These are phyloP conservation scores for Papilio polyxenes DNA, from an alignment of 1,140 invertebrate genomes.

Conservation along the genomic window DNA sequence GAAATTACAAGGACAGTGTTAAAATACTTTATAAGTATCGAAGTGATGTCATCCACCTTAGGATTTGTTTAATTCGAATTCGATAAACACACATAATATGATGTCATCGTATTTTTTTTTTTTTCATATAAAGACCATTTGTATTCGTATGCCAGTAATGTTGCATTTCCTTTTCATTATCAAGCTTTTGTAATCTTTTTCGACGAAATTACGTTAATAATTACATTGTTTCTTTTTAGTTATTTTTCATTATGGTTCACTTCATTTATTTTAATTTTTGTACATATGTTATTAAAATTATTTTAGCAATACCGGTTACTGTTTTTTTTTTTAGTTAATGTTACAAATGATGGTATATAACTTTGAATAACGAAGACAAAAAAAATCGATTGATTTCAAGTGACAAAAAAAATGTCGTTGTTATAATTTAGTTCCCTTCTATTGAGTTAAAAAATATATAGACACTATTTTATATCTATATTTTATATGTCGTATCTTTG, in stretches of 20 bases:
- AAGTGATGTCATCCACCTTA: slow-evolving; percentile 20
- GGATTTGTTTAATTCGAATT: slow-evolving; percentile 18
- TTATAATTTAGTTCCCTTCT: no score
- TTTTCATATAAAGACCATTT: slow-evolving; percentile 1
- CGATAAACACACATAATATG: slow-evolving; percentile 19
- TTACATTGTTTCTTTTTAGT: not conserved
- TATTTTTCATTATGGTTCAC: not conserved
- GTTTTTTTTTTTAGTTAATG: no score
- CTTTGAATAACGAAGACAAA: no score
- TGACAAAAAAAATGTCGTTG: no score
- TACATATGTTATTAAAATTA: not conserved
- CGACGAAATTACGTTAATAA: not conserved
- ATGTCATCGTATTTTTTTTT: slow-evolving; percentile 7
- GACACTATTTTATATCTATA: no score
- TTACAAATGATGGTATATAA: no score
- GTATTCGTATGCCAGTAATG: slow-evolving; percentile 17
- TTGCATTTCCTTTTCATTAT: slow-evolving; percentile 8
- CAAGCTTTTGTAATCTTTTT: not conserved
- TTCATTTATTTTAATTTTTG: not conserved
- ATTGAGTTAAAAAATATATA: no score
- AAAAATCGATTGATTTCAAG: no score
- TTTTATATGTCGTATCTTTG: no score
- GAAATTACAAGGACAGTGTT: not conserved
- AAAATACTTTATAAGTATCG: not conserved
- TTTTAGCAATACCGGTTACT: not conserved